Evolutionary conservation across 2,888 invertebrate species (phyloP), one percentile per base, ranked within the genome.

Genomic region (Venusia cambrica): DNA sequence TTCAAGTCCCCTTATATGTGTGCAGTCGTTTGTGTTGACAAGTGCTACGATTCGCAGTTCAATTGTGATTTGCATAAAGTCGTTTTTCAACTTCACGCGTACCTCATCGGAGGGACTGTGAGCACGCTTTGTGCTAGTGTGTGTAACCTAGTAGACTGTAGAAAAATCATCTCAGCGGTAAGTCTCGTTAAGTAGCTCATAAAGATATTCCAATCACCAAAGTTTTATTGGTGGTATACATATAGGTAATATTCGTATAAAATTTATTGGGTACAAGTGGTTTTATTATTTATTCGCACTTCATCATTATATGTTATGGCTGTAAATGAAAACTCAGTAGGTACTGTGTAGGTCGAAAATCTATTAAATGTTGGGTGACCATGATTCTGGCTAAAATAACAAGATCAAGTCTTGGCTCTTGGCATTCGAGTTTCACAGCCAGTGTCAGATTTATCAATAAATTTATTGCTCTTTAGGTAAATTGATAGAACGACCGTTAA

Each of bases 51-150:
- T 72, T 73, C 70, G 69, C 72, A 69, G 66, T 73, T 79, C 67
- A 77, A 77, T 71, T 48, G 16, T 32, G 52, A 74, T 77, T 69
- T 55, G 47, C 64, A 73, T 77, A 76, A 73, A 75, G 76, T 71
- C 72, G 71, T 76, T 74, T 72, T 76, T 78, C 68, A 73, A 68
- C 56, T 73, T 72, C 58, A 54, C 69, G 57, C 66, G 58, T 55
- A 49, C 58, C 60, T 21, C 24, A 38, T 40, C 35, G 37, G 26
- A 38, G 33, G 38, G 33, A 26, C 60, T 52, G 51, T 55, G 52
- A 48, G 48, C 47, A 43, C 48, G 51, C 53, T 41, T 53, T 48
- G 48, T 41, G 54, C 46, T 42, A 53, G 52, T 57, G 57, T 73
- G 68, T 67, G 66, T 71, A 57, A n/a, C n/a, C n/a, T n/a, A 50